Conservation (phyloP, 2,888 invertebrate species). For the Malacosoma neustria region DNA sequence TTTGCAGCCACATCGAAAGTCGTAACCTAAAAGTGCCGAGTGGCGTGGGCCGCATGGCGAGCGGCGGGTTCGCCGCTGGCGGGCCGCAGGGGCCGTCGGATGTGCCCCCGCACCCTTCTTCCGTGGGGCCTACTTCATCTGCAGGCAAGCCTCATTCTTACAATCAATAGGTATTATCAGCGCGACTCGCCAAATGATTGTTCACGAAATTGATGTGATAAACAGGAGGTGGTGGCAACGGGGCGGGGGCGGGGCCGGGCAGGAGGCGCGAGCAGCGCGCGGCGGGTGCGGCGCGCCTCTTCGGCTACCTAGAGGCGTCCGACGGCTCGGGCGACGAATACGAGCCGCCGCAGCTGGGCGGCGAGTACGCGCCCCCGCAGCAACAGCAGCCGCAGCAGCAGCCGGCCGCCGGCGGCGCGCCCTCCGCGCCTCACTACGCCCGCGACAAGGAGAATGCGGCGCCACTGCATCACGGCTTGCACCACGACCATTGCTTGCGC, state of each 20-base stretch:
- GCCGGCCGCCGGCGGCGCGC: slow-evolving; percentile 12
- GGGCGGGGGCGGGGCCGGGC: slow-evolving; percentile 15
- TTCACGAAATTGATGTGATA: background rate
- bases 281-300: slow-evolving; percentile 79
- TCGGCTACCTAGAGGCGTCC: slow-evolving; percentile 83
- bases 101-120: slow-evolving; percentile 6
- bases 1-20: slow-evolving; percentile 75
- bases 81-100: slow-evolving; percentile 20
- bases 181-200: too few species aligned
- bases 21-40: slow-evolving; percentile 73
- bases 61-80: slow-evolving; percentile 26
- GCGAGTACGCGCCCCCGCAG: slow-evolving; percentile 28
- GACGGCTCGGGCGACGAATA: slow-evolving; percentile 79
- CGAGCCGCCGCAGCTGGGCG: slow-evolving; percentile 37
- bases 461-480: slow-evolving; percentile 50
- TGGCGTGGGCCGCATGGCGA: slow-evolving; percentile 48
- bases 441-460: slow-evolving; percentile 65
- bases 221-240: background rate
- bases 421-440: slow-evolving; percentile 31
- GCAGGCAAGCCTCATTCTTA: slow-evolving; percentile 8
- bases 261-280: slow-evolving; percentile 35
- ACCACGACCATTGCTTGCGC: slow-evolving; percentile 64
- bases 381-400: slow-evolving; percentile 11
- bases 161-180: background rate
- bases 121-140: slow-evolving; percentile 22